Evolutionary conservation across 2,888 invertebrate genomes (phyloP).

Genomic region (Pilophorus perplexus): DNA sequence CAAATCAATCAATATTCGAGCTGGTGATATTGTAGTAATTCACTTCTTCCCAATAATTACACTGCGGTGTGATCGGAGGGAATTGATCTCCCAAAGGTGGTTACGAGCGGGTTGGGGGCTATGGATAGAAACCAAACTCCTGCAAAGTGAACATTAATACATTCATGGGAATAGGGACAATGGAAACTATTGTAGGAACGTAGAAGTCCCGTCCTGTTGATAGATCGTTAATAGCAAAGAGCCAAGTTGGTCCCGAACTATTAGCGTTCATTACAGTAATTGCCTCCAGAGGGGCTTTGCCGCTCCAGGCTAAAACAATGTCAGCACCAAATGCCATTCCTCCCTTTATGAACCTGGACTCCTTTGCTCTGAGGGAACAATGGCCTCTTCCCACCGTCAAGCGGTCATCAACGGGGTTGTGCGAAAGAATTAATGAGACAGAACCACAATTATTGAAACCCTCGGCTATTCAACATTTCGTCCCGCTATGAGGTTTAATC

Average conservation of each 20-base stretch:
- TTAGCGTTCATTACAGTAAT: constrained; percentile 39
- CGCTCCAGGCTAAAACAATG: constrained; percentile 1
- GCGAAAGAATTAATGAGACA: no score
- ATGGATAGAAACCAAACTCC: not conserved
- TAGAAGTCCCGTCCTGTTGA: constrained; percentile 20
- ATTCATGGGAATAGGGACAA: not conserved
- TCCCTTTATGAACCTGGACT: no score
- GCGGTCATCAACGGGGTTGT: no score
- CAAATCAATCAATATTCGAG: no score
- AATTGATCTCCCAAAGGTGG: no score
- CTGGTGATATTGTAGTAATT: no score
- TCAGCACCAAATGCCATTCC: not conserved
- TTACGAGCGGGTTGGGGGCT: not conserved
- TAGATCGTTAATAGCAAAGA: constrained; percentile 34
- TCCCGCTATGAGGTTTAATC: no score
- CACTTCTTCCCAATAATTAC: no score
- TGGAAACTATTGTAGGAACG: constrained; percentile 33
- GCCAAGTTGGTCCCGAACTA: constrained; percentile 24
- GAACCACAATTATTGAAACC: no score
- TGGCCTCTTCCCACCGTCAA: no score
- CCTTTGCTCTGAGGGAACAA: no score
- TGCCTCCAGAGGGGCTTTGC: constrained; percentile 25
- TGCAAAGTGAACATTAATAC: not conserved
- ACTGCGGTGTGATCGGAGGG: not conserved
- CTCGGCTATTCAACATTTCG: no score